Evolutionary conservation across 2,113 vertebrate species (phyloP).

Genomic region (Saguinus midas): DNA sequence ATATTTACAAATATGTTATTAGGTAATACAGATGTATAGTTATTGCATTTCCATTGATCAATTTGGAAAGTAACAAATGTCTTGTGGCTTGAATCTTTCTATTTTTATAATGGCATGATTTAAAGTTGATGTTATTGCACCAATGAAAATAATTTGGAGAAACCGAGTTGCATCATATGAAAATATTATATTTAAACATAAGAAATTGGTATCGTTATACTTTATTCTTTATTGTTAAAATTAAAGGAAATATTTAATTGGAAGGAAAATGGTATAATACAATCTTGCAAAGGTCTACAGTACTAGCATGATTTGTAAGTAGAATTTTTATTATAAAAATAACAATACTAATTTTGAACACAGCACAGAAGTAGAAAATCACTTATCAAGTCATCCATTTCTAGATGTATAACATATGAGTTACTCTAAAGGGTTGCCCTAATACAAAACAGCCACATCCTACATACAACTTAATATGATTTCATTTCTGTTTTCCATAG

Average conservation of each 20-base stretch:
- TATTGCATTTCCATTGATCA: not conserved
- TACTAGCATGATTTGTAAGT: not conserved
- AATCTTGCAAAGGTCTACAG: not conserved
- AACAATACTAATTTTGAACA: not conserved
- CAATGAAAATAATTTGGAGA: conserved; percentile 26
- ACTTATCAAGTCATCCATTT: not conserved
- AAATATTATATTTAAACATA: conserved; percentile 14
- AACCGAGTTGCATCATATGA: not conserved
- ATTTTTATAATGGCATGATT: conserved; percentile 1
- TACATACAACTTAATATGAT: not conserved
- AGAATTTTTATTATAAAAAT: conserved; percentile 34
- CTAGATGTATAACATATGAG: not conserved
- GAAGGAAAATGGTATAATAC: not conserved
- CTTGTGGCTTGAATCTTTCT: not conserved
- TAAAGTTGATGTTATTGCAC: conserved; percentile 7
- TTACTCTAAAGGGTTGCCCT: not conserved
- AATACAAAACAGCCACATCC: not conserved
- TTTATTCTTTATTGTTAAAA: conserved; percentile 28
- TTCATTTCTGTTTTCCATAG: not conserved
- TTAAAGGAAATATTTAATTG: not conserved
- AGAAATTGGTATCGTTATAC: not conserved
- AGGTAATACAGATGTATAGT: not conserved
- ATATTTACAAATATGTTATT: not conserved
- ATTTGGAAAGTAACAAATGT: conserved; percentile 26
- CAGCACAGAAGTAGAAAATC: not conserved